Percentiles rank a stretch among this genome's conserved stretches.
These are phyloP conservation scores for Uropsilus gracilis DNA, from an alignment of 2,113 vertebrate species.

Conservation along the genomic window DNA sequence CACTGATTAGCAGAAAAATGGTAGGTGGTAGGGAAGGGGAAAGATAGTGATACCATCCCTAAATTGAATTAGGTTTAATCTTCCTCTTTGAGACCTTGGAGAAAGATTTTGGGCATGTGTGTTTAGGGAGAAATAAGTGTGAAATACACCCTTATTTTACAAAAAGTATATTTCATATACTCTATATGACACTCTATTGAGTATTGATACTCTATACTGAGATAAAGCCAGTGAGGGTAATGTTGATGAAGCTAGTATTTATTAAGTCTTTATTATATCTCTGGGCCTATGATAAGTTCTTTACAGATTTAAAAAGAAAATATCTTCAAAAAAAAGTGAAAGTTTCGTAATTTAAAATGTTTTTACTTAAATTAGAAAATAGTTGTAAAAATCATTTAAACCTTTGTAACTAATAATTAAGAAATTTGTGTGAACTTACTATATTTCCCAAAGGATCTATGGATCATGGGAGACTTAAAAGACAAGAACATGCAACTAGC, in stretches of 20 bases:
- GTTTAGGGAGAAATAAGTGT: not conserved
- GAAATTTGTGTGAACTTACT: not conserved
- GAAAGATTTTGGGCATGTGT: not conserved
- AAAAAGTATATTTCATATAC: not conserved
- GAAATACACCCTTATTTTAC: not conserved
- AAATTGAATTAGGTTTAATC: not conserved
- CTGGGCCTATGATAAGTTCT: not conserved
- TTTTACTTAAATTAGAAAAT: not conserved
- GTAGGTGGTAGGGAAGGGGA: not conserved
- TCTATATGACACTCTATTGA: not conserved
- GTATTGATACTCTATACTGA: too few relatives aligned
- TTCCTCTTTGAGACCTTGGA: not conserved
- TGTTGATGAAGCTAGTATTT: not conserved
- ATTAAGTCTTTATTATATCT: not conserved
- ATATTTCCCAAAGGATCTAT: not conserved
- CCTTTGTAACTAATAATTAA: not conserved
- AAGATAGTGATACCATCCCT: not conserved
- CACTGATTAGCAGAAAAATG: not conserved
- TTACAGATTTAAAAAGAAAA: not conserved
- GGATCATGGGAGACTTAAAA: not conserved
- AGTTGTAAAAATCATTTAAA: not conserved
- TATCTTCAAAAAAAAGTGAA: not conserved
- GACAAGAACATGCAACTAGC: too few relatives aligned
- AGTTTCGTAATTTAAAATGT: not conserved
- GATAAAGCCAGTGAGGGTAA: not conserved